phyloP scores from a whole-genome alignment of 1,140 invertebrate species.

The Drosophila pruinosa region DNA sequence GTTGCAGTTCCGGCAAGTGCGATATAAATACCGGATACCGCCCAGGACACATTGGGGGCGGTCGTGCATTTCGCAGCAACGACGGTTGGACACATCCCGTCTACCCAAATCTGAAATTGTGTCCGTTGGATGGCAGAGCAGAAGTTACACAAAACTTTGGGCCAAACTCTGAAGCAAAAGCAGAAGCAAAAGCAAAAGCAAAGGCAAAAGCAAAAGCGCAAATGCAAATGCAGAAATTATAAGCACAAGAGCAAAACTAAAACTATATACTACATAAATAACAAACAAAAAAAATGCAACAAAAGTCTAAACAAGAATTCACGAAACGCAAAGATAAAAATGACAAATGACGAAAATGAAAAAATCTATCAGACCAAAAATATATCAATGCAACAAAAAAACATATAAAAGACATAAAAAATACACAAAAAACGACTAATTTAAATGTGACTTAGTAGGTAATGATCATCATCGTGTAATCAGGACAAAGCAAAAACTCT shows the following conservation, averaged over 20 bases:
- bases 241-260: conserved; percentile 42
- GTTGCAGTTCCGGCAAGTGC: conserved; percentile 24
- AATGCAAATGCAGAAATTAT: conserved; percentile 23
- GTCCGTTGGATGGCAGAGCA: conserved; percentile 52
- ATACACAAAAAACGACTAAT: conserved; percentile 74
- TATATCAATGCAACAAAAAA: conserved; percentile 81
- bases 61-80: conserved; percentile 74
- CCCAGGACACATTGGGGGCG: conserved; percentile 44
- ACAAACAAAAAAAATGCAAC: conserved; percentile 45
- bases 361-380: conserved; percentile 73
- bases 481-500: conserved; percentile 61
- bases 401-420: conserved; percentile 69
- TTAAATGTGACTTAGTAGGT: conserved; percentile 79
- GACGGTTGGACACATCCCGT: conserved; percentile 80
- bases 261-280: conserved; percentile 18
- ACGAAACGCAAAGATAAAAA: conserved; percentile 70
- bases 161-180: conserved; percentile 68
- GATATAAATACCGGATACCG: conserved; percentile 43
- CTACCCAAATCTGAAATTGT: conserved; percentile 75
- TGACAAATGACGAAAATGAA: conserved; percentile 30
- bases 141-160: conserved; percentile 50
- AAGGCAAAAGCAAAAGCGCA: conserved; percentile 25
- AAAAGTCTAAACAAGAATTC: conserved; percentile 70
- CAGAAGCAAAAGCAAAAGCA: conserved; percentile 35
- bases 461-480: conserved; percentile 70